Evolutionary conservation across 2,888 invertebrate species (phyloP), one percentile per base, ranked within the genome.

Genomic region (Nymphalis c-album): DNA sequence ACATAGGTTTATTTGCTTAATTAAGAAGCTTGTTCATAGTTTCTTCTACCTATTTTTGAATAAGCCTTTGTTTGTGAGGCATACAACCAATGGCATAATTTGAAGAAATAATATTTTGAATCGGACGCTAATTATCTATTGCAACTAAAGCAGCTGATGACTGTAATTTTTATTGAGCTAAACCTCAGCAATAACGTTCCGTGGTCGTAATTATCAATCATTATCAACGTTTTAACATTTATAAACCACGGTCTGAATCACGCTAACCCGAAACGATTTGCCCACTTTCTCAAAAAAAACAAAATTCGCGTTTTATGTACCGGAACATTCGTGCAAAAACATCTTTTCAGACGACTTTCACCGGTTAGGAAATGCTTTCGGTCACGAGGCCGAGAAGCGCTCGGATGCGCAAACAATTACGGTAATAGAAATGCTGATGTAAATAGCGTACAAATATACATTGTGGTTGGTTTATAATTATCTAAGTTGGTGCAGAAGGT

Each of bases 301-400:
- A 20, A 71, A 69, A 73, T 73, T 74, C 64, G 71, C 75, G 67
- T 70, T 74, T 76, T 74, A 78, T 74, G 64, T 71, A 76, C 75
- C 82, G 85, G 78, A 79, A 86, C 86, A 77, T 81, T 85, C 81
- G 80, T 84, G 83, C 74, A 83, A 84, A 80, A 76, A 76, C 73
- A 78, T 46, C 78, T 81, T 83, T 79, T 78, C 64, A 51, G 51
- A 51, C 22, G 51, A 81, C 88, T 88, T 88, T 88, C 88, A 85
- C 83, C 76, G 68, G 67, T 69, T 62, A 64, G 68, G 61, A 68
- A 72, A 73, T 73, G 71, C 64, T 72, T 74, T 67, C 35, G 64
- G 73, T 75, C 72, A 72, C 72, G 74, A 71, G 55, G 31, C 31
- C n/a, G 31, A 55, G 71, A 65, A 66, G 67, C 68, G 75, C 71